phyloP scores from a whole-genome alignment of 1,140 invertebrate species.

The Thaumatotibia leucotreta region DNA sequence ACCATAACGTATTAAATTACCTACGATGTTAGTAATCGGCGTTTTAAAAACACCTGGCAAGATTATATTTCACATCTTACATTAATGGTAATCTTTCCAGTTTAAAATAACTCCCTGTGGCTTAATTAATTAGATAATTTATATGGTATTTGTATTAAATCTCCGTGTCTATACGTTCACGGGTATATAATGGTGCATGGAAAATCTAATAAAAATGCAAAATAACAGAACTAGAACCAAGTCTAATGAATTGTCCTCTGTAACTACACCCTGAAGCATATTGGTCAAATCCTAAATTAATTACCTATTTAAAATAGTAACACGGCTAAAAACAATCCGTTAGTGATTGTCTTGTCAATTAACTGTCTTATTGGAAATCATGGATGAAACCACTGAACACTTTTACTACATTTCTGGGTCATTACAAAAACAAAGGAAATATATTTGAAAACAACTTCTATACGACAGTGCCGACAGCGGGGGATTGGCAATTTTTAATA shows the following conservation, averaged over 20 bases:
- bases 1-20: not conserved
- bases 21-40: too few relatives aligned
- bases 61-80: not conserved
- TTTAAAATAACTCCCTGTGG: too few relatives aligned
- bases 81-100: not conserved
- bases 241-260: not conserved
- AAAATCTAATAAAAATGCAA: slow-evolving; percentile 28
- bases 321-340: not conserved
- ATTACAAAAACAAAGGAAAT: not conserved
- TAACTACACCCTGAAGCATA: not conserved
- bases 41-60: not conserved
- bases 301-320: too few relatives aligned
- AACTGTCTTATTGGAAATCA: not conserved
- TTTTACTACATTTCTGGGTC: not conserved
- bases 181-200: slow-evolving; percentile 23
- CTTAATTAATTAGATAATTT: not conserved
- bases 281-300: not conserved
- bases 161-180: slow-evolving; percentile 22
- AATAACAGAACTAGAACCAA: slow-evolving; percentile 20
- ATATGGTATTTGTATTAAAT: not conserved
- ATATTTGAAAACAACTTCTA: not conserved
- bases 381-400: not conserved
- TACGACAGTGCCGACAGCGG: not conserved
- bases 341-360: slow-evolving; percentile 5
- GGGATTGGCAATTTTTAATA: not conserved